Base-by-base conservation (phyloP, 2,888 invertebrate species). In the Encarsia formosa region DNA sequence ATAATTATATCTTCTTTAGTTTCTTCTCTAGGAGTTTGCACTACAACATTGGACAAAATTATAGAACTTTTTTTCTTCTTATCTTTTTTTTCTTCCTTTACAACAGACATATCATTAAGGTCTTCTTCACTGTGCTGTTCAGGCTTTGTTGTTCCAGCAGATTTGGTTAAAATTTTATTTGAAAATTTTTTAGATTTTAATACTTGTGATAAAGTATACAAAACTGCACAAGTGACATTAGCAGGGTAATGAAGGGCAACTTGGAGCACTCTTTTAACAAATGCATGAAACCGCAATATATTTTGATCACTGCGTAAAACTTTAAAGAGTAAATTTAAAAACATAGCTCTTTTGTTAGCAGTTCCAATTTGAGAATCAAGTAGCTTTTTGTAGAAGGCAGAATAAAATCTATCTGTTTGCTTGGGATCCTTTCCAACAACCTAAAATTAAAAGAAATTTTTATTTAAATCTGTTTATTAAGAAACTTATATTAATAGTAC, bases 371-470 rank as follows among this genome's bases (percentile, higher is more conserved):
- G 84, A 0, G 89, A 79, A 70, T 91, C 91, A 0, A 87, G 71
- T 50, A 99, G 71, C 70, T 95, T 95, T 19, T 84, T 82, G 70
- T 99, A 99, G 29, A 99, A 80, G 1, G 93, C 88, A 54, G 85
- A 83, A 76, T 95, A 97, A 76, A 86, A 93, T 62, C 88, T 86
- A 69, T 66, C 63, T 2, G 65, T 60, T 15, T 68, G 69, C 6
- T 54, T 49, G 4, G 63, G 61, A 45, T 70, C 61, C 48, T 67
- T 69, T 3, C 63, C 61, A 20, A 62, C 64, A 4, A 70, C 63
- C 69, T 67, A 52, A 48, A 60, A 61, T 44, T 8, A 43, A 54
- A 29, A 26, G 29, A 32, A 37, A 13, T 11, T 19, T 32, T n/a
- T 11, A n/a, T n/a, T n/a, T n/a, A n/a, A n/a, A n/a, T n/a, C n/a